Evolutionary conservation across 1,140 invertebrate genomes (phyloP).

Genomic region (Cyphomyrmex costatus): DNA sequence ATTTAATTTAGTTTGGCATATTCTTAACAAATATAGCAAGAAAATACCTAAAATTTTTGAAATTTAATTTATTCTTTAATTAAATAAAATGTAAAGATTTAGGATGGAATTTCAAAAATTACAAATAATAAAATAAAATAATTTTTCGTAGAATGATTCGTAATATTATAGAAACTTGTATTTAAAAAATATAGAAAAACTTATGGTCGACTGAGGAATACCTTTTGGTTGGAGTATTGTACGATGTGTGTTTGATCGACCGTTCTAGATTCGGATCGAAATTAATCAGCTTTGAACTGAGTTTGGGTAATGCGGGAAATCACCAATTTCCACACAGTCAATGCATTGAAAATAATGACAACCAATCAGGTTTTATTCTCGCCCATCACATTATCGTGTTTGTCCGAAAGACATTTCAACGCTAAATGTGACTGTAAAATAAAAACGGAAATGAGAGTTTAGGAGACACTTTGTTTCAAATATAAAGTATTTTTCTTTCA

Average conservation of each 20-base stretch:
- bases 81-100: not conserved
- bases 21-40: not conserved
- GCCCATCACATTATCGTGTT: not conserved
- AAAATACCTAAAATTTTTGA: not conserved
- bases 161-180: not conserved
- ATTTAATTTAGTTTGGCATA: not conserved
- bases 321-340: constrained; percentile 76
- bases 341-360: constrained; percentile 59
- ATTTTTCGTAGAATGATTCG: not conserved
- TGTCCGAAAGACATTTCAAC: not conserved
- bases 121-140: not conserved
- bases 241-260: constrained; percentile 84
- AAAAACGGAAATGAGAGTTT: not conserved
- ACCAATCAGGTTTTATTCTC: constrained; percentile 45
- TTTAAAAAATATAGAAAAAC: constrained; percentile 73
- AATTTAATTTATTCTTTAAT: not conserved
- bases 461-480: not conserved
- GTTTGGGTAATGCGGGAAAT: constrained; percentile 84
- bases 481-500: not conserved
- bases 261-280: constrained; percentile 80
- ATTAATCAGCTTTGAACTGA: constrained; percentile 83
- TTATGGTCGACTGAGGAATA: constrained; percentile 84
- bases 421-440: not conserved
- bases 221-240: constrained; percentile 81
- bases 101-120: not conserved